phyloP scores from a whole-genome alignment of 2,113 vertebrate species.

The Otolemur garnettii region DNA sequence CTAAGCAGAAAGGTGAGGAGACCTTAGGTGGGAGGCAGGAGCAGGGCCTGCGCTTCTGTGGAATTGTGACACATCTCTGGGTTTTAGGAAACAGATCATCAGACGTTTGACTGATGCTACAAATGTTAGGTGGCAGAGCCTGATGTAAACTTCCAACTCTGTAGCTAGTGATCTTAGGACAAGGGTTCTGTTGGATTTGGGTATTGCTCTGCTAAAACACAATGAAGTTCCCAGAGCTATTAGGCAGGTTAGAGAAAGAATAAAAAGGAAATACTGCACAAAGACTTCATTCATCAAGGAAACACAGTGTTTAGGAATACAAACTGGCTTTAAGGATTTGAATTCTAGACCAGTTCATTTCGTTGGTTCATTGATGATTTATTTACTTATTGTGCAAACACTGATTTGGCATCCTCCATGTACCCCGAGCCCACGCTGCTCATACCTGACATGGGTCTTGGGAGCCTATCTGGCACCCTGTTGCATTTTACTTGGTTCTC shows the following conservation, averaged over 20 bases:
- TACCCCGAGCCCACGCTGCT: neutral
- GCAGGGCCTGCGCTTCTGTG: neutral
- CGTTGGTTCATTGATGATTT: neutral
- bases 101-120: neutral
- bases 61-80: neutral
- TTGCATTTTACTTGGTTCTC: slow-evolving; percentile 27
- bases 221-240: neutral
- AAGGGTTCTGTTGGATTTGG: neutral
- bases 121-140: neutral
- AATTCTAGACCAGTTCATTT: neutral
- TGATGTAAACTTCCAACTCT: neutral
- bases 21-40: neutral
- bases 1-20: neutral
- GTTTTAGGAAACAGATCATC: neutral
- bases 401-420: neutral
- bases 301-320: neutral
- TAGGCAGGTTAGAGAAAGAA: neutral
- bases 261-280: neutral
- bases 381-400: slow-evolving; percentile 28
- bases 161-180: neutral
- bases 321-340: neutral
- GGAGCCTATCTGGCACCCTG: neutral
- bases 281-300: slow-evolving; percentile 29
- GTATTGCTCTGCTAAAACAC: neutral
- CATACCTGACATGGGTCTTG: neutral